These are phyloP conservation scores for Chloebia gouldiae DNA, from an alignment of 2,113 vertebrate species.

Conservation along the genomic window DNA sequence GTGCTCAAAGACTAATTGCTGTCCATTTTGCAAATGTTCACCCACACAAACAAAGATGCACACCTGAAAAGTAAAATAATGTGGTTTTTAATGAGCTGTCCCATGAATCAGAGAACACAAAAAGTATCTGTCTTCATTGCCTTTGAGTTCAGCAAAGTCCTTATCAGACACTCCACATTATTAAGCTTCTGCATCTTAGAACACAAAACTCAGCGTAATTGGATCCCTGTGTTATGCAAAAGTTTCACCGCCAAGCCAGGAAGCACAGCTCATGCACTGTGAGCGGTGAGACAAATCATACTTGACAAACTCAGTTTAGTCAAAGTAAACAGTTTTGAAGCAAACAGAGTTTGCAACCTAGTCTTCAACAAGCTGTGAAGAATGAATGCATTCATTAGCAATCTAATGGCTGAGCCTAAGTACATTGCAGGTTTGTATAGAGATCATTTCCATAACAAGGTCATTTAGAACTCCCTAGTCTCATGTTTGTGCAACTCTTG, in stretches of 20 bases:
- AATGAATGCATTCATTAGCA: conserved; percentile 26
- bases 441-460: neutral
- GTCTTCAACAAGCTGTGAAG: neutral
- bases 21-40: neutral
- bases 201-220: neutral
- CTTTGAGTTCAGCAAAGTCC: neutral
- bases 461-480: neutral
- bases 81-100: neutral
- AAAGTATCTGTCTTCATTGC: neutral
- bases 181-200: neutral
- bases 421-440: neutral
- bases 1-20: neutral
- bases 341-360: neutral
- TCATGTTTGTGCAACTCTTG: neutral
- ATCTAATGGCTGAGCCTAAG: neutral
- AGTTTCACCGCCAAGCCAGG: neutral
- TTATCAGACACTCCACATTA: neutral
- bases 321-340: neutral
- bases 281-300: neutral
- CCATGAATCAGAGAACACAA: neutral
- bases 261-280: neutral
- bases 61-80: neutral
- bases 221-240: neutral
- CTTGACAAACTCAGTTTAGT: neutral
- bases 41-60: neutral